A percentile compares a stretch with the other conserved stretches of the same genome.
Evolutionary conservation across 2,113 vertebrate species (phyloP).

Genomic region (Malurus melanocephalus): DNA sequence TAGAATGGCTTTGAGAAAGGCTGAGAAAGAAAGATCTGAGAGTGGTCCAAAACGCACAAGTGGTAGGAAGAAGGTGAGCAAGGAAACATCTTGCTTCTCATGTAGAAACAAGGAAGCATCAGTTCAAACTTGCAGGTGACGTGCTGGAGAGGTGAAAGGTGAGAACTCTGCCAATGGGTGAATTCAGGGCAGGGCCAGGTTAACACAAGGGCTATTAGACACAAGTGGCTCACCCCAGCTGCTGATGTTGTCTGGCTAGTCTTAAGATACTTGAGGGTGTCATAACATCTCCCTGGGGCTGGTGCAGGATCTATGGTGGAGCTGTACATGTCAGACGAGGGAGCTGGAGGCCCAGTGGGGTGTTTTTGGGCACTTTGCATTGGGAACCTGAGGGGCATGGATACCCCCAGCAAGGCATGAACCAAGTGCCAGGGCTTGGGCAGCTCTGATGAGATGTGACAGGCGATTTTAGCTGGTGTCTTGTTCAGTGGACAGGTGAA

Average conservation of each 20-base stretch:
- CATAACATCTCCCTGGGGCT: fast-evolving
- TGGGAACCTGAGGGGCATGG: fast-evolving
- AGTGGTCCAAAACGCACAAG: background rate
- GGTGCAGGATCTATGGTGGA: background rate
- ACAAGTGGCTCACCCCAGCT: background rate
- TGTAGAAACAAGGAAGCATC: background rate
- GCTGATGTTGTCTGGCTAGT: background rate
- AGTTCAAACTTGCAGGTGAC: background rate
- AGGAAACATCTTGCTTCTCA: background rate
- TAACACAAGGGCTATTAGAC: background rate
- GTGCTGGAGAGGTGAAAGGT: background rate
- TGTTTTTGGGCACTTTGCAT: fast-evolving
- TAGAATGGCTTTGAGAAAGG: background rate
- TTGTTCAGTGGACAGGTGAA: background rate
- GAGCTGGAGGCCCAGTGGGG: background rate
- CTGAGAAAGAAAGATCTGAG: background rate
- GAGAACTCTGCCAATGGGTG: background rate
- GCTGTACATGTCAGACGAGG: background rate
- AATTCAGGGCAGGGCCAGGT: background rate
- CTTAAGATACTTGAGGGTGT: background rate
- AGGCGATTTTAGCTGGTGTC: background rate
- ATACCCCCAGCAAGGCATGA: background rate
- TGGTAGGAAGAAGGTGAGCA: background rate
- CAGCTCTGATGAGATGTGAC: background rate
- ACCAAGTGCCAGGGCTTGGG: background rate